Conservation (phyloP, 92 coral and sea anemone species). For the Porites divaricata region DNA sequence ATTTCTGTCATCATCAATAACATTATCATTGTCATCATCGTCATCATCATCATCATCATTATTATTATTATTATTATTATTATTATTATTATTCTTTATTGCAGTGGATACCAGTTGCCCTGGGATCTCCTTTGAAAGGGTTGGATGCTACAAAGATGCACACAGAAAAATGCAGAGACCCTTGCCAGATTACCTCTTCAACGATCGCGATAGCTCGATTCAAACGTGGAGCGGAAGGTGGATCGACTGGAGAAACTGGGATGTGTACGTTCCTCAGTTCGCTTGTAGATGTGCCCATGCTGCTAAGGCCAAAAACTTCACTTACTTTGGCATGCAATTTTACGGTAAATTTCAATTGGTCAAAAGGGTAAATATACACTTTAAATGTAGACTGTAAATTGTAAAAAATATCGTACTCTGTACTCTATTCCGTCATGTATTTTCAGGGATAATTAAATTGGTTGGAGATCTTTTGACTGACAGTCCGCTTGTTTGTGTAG, state of each 20-base stretch:
- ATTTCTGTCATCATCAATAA: too few species aligned
- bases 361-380: too few species aligned
- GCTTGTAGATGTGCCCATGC: conserved; percentile 70
- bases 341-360: conserved; percentile 37
- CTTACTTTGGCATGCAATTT: conserved; percentile 63
- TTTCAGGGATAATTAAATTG: too few species aligned
- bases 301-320: conserved; percentile 49
- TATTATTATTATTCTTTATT: background rate
- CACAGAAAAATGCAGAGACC: conserved; percentile 50
- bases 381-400: too few species aligned
- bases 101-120: conserved; percentile 64
- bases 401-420: too few species aligned
- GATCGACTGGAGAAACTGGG: conserved; percentile 77
- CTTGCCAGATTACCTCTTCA: conserved; percentile 64
- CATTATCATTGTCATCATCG: too few species aligned
- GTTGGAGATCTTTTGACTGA: too few species aligned
- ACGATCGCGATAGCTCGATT: conserved; percentile 66
- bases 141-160: conserved; percentile 55
- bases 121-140: conserved; percentile 36
- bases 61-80: too few species aligned
- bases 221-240: conserved; percentile 59
- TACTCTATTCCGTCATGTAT: too few species aligned
- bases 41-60: too few species aligned
- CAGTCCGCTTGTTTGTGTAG: too few species aligned
- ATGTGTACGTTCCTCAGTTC: conserved; percentile 56